These are phyloP conservation scores for Marmota flaviventris DNA, from an alignment of 2,113 vertebrate species.

Conservation along the genomic window DNA sequence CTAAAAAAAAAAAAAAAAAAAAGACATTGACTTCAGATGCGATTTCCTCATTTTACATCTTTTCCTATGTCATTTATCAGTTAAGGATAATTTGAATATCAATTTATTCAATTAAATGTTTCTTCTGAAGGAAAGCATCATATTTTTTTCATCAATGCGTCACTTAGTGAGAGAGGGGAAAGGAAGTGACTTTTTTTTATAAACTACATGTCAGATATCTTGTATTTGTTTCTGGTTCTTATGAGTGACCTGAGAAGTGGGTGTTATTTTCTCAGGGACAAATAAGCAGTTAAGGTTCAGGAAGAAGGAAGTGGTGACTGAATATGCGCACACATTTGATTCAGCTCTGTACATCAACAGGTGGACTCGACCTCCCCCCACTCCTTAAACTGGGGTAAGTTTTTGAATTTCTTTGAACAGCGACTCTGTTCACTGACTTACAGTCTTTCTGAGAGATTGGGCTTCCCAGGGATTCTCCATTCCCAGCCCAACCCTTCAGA, in stretches of 20 bases:
- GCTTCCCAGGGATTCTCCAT: background rate
- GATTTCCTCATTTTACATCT: background rate
- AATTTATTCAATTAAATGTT: background rate
- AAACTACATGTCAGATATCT: background rate
- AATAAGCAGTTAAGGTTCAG: background rate
- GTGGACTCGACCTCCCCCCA: background rate
- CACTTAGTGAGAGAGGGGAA: background rate
- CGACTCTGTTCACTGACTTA: background rate
- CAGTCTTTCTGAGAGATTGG: background rate
- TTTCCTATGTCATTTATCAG: background rate
- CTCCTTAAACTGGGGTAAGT: background rate
- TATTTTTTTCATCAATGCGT: background rate
- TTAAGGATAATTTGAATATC: background rate
- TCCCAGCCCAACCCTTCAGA: fast-evolving
- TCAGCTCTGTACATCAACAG: background rate
- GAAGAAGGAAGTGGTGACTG: background rate
- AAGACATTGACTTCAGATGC: background rate
- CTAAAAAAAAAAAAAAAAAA: background rate
- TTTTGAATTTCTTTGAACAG: background rate
- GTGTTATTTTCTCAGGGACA: background rate
- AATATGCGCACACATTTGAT: background rate
- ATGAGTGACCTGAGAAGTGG: background rate
- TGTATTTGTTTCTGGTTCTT: background rate
- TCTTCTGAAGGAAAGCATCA: background rate
- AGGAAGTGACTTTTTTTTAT: background rate